Percentiles rank a stretch among this genome's conserved stretches.
Evolutionary conservation across 1,140 invertebrate genomes (phyloP).

Genomic region (Gyrodactylus salaris): DNA sequence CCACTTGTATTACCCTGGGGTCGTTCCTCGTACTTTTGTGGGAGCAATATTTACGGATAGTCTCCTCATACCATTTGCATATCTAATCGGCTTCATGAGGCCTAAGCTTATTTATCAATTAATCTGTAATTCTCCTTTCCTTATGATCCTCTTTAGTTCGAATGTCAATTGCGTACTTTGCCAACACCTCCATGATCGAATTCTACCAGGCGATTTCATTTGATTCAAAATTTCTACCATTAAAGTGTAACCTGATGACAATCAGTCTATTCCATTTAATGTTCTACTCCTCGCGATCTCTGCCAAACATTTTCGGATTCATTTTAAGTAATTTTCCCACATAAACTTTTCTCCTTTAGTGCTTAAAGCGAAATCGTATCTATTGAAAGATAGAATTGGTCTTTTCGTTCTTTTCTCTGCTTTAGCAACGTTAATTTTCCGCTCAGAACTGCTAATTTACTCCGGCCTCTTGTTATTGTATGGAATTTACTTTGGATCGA

Average conservation of each 20-base stretch:
- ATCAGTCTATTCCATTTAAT: conserved; percentile 81
- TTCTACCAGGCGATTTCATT: background rate
- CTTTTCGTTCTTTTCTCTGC: conserved; percentile 48
- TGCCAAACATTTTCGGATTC: conserved; percentile 79
- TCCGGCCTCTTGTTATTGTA: conserved; percentile 41
- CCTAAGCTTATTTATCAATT: conserved; percentile 30
- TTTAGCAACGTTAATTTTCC: conserved; percentile 52
- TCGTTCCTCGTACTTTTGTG: conserved; percentile 75
- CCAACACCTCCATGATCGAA: background rate
- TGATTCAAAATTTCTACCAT: background rate
- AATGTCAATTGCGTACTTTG: background rate
- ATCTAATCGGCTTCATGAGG: conserved; percentile 18
- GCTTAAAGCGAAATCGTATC: background rate
- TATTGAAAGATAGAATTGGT: conserved; percentile 35
- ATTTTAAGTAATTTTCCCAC: conserved; percentile 33
- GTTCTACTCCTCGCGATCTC: conserved; percentile 61
- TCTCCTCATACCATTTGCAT: conserved; percentile 33
- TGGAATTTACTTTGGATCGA: background rate
- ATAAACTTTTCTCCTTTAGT: background rate
- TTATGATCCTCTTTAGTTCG: background rate
- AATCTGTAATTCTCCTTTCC: background rate
- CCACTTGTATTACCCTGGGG: conserved; percentile 82
- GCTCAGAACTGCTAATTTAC: conserved; percentile 50
- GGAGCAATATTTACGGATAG: conserved; percentile 51
- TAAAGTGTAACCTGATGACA: conserved; percentile 13